phyloP scores from a whole-genome alignment of 2,113 vertebrate species.

The Canis aureus region DNA sequence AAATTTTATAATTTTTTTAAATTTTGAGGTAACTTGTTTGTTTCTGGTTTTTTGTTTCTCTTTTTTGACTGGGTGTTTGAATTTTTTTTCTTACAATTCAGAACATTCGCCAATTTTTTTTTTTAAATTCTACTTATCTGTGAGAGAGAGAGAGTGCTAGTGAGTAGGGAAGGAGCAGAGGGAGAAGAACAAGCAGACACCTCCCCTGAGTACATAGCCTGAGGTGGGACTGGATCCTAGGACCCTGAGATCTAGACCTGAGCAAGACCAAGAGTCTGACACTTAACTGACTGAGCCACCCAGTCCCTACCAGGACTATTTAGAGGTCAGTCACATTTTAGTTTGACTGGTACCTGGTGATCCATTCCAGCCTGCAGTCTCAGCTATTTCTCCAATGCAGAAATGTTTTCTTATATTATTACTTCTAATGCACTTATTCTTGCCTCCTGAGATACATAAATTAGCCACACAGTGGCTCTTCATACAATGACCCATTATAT shows the following conservation, averaged over 20 bases:
- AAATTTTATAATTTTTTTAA: not conserved
- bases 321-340: slow-evolving; percentile 1
- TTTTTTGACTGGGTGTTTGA: not conserved
- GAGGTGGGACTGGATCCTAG: not conserved
- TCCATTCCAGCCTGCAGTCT: not conserved
- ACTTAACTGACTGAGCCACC: not conserved
- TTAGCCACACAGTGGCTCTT: not conserved
- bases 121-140: not conserved
- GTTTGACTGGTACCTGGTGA: not conserved
- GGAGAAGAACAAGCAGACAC: not conserved
- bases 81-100: slow-evolving; percentile 22
- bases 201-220: not conserved
- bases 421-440: not conserved
- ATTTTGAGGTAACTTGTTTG: not conserved
- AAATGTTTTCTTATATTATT: not conserved
- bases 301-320: not conserved
- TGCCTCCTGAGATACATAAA: not conserved
- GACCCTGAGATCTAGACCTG: not conserved
- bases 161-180: not conserved
- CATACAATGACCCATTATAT: not conserved
- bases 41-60: not conserved
- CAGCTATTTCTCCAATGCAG: slow-evolving; percentile 15
- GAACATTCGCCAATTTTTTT: not conserved
- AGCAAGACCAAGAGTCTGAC: not conserved
- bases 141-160: not conserved